phyloP scores from a whole-genome alignment of 2,888 invertebrate genomes.

The Agrotis exclamationis region DNA sequence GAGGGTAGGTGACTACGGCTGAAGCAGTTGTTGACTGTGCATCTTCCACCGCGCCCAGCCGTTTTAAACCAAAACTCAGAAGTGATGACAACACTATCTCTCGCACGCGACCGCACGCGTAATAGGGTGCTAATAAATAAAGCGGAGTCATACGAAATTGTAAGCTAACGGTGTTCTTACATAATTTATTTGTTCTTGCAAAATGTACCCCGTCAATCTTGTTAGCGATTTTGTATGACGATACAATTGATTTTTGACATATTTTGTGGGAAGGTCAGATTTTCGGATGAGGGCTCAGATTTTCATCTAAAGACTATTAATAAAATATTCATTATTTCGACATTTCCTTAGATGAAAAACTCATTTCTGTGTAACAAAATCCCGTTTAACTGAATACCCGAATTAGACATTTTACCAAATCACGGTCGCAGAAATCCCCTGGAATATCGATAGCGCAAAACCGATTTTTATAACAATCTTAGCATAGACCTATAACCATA shows the following conservation, averaged over 20 bases:
- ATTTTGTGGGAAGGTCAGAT: constrained; percentile 29
- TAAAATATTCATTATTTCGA: too few species aligned
- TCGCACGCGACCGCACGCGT: constrained; percentile 67
- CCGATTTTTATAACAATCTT: too few species aligned
- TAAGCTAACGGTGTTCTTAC: constrained; percentile 71
- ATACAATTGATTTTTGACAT: constrained; percentile 25
- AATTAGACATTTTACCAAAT: too few species aligned
- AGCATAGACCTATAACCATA: too few species aligned
- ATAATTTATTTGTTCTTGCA: constrained; percentile 72
- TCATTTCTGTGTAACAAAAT: too few species aligned
- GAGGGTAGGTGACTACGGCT: constrained; percentile 44
- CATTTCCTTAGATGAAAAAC: too few species aligned
- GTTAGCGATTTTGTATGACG: constrained; percentile 46
- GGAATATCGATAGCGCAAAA: too few species aligned
- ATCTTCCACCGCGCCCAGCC: constrained; percentile 11
- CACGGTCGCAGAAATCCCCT: too few species aligned
- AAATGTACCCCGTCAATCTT: constrained; percentile 55
- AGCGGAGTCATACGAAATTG: constrained; percentile 72
- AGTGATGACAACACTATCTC: constrained; percentile 68
- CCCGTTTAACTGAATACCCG: too few species aligned
- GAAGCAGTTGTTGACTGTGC: constrained; percentile 59
- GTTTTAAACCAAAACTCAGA: constrained; percentile 51
- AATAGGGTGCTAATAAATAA: constrained; percentile 85
- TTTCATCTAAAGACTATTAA: too few species aligned
- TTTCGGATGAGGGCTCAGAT: neutral